phyloP scores from a whole-genome alignment of 1,140 invertebrate species.

The Drosophila neocordata region DNA sequence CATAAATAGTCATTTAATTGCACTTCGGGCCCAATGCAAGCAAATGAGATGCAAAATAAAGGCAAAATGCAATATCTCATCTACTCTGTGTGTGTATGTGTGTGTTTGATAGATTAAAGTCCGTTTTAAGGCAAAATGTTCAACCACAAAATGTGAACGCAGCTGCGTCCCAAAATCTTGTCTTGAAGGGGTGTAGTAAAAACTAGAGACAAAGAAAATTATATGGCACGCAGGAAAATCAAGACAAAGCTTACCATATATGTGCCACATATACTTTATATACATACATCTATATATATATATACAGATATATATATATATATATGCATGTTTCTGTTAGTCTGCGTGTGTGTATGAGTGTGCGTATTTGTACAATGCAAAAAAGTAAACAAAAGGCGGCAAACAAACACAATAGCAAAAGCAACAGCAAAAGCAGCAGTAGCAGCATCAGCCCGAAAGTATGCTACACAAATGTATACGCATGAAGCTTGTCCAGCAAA shows the following conservation, averaged over 20 bases:
- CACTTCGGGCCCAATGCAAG: slow-evolving; percentile 52
- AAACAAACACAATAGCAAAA: slow-evolving; percentile 51
- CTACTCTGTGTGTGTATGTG: slow-evolving; percentile 12
- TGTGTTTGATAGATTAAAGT: slow-evolving; percentile 40
- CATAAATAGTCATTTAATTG: slow-evolving; percentile 81
- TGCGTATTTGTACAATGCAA: slow-evolving; percentile 64
- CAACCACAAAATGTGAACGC: slow-evolving; percentile 22
- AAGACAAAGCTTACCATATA: slow-evolving; percentile 68
- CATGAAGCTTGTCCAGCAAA: slow-evolving; percentile 13
- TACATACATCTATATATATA: not conserved
- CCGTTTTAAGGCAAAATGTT: slow-evolving; percentile 12
- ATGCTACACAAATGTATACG: slow-evolving; percentile 62
- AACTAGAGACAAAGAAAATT: slow-evolving; percentile 37
- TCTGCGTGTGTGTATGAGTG: not conserved
- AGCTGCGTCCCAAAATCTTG: slow-evolving; percentile 7
- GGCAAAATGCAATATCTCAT: slow-evolving; percentile 52
- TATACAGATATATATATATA: not conserved
- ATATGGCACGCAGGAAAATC: slow-evolving; percentile 60
- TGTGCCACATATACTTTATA: slow-evolving; percentile 39
- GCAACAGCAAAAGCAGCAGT: slow-evolving; percentile 15
- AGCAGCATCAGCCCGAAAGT: slow-evolving; percentile 55
- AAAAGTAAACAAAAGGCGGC: slow-evolving; percentile 66
- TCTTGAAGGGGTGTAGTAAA: slow-evolving; percentile 11
- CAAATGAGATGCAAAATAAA: slow-evolving; percentile 64
- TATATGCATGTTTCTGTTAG: not conserved